Evolutionary conservation across 1,140 invertebrate genomes (phyloP).

Genomic region (Calliphora vicina): DNA sequence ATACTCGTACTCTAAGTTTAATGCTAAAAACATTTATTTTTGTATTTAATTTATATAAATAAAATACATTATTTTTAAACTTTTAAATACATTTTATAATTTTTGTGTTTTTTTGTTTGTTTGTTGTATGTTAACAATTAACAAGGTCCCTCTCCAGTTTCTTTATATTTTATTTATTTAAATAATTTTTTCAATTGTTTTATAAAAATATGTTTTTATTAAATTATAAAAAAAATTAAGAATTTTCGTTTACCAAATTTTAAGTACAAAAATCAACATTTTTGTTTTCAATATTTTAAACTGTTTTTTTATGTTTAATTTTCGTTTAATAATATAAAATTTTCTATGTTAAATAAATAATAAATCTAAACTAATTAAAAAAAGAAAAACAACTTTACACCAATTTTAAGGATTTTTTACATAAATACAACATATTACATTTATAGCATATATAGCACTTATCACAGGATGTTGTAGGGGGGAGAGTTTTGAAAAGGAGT

Average conservation of each 20-base stretch:
- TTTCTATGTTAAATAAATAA: too few species aligned
- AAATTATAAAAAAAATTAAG: not conserved
- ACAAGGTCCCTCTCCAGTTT: constrained; percentile 32
- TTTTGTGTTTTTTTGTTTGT: not conserved
- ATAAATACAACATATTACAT: not conserved
- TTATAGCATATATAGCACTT: not conserved
- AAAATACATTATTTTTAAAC: constrained; percentile 20
- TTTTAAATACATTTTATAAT: not conserved
- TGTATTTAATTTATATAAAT: not conserved
- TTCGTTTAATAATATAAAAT: not conserved
- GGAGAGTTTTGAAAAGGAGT: too few species aligned
- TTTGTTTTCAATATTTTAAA: not conserved
- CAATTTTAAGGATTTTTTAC: too few species aligned
- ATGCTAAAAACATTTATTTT: constrained; percentile 7
- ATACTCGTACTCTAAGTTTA: not conserved
- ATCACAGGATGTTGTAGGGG: not conserved
- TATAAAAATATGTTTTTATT: not conserved
- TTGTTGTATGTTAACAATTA: constrained; percentile 23
- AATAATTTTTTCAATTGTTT: not conserved
- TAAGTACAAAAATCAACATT: too few species aligned
- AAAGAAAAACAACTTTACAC: too few species aligned
- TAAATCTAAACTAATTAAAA: too few species aligned
- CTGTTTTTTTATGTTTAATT: not conserved
- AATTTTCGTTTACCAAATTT: too few species aligned
- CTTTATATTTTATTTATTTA: not conserved